Evolutionary conservation across 1,140 invertebrate species (phyloP).

Genomic region (Meteorus sp.): DNA sequence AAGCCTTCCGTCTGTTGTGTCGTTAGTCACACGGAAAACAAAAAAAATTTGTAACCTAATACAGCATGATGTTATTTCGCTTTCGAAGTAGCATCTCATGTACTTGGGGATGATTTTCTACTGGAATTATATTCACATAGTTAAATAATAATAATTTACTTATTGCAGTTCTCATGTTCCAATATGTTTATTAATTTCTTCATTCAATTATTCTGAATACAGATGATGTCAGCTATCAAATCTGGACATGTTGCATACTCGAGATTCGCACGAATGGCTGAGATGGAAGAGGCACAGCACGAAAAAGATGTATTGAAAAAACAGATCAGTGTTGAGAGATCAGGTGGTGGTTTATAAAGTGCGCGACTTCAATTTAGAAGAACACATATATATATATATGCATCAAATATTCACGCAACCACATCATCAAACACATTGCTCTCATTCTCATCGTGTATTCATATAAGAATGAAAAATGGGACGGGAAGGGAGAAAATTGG

Average conservation of each 20-base stretch:
- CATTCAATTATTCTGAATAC: conserved; percentile 45
- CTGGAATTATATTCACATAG: neutral
- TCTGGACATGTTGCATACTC: conserved; percentile 89
- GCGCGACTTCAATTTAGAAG: neutral
- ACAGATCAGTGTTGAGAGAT: conserved; percentile 87
- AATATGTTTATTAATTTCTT: conserved; percentile 26
- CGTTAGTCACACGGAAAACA: neutral
- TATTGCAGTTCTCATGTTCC: no score
- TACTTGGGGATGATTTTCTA: neutral
- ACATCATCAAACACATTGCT: conserved; percentile 24
- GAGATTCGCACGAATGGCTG: conserved; percentile 87
- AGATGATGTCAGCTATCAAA: conserved; percentile 98
- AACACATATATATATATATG: neutral
- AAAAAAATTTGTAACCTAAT: conserved; percentile 1
- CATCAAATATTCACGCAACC: neutral
- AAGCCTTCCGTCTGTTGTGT: neutral
- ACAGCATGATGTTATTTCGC: conserved; percentile 4
- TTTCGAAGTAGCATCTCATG: conserved; percentile 1
- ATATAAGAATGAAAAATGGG: neutral
- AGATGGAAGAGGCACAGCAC: conserved; percentile 82
- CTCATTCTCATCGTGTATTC: neutral
- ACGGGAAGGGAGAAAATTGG: no score
- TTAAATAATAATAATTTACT: neutral
- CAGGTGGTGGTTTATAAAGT: conserved; percentile 87
- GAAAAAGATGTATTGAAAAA: conserved; percentile 73